Conservation (phyloP, 2,888 invertebrate species). For the Mythimna pallens region DNA sequence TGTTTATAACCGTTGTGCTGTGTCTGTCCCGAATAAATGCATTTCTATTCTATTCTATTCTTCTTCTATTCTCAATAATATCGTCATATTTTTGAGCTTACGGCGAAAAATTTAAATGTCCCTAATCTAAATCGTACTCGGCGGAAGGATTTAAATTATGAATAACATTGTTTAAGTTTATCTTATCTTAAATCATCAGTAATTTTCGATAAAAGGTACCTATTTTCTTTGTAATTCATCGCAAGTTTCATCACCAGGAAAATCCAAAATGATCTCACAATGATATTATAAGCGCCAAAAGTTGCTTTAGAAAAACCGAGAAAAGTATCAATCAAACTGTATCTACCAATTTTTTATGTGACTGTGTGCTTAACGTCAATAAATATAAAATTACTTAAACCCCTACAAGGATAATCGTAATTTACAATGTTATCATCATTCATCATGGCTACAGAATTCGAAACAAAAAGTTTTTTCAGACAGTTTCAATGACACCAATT, state of each 20-base stretch:
- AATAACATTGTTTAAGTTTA: neutral
- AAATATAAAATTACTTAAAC: slow-evolving; percentile 25
- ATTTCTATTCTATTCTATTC: too few species aligned
- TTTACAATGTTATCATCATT: slow-evolving; percentile 12
- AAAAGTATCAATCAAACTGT: slow-evolving; percentile 32
- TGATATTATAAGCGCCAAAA: neutral
- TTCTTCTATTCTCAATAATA: too few species aligned
- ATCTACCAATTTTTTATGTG: neutral
- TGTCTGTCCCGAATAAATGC: too few species aligned
- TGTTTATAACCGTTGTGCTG: too few species aligned
- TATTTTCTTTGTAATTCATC: slow-evolving; percentile 2
- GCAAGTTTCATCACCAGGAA: slow-evolving; percentile 9
- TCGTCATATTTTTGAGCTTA: neutral
- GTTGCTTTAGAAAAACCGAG: neutral
- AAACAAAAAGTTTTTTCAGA: slow-evolving; percentile 16
- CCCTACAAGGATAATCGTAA: slow-evolving; percentile 29
- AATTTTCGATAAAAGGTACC: neutral
- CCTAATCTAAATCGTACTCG: slow-evolving; percentile 13
- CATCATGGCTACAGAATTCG: slow-evolving; percentile 25
- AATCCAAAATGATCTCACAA: slow-evolving; percentile 11
- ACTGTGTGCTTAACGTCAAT: slow-evolving; percentile 21
- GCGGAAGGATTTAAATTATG: neutral
- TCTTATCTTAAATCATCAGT: slow-evolving; percentile 17
- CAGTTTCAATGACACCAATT: slow-evolving; percentile 17
- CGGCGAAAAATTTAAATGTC: neutral